Evolutionary conservation across 2,797 vertebrate species (phyloP), one percentile per base, ranked within the genome.

Genomic region (Scarus forsteni): DNA sequence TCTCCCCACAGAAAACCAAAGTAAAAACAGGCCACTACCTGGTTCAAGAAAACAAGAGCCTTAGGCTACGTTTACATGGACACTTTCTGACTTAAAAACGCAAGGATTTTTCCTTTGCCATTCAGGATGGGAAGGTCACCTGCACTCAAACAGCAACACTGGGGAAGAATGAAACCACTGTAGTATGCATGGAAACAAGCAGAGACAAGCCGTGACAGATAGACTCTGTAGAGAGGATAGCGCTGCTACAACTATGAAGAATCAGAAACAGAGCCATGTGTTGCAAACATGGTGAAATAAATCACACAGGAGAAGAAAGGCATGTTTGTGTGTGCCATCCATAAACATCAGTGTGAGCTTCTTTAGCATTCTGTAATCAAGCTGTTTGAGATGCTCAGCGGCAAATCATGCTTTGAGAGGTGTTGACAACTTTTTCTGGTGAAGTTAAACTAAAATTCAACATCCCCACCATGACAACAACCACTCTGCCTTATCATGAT

Each of bases 81-180:
- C n/a, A n/a, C n/a, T n/a, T n/a, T n/a, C n/a, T n/a, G n/a, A n/a
- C n/a, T n/a, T n/a, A n/a, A n/a, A n/a, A n/a, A n/a, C n/a, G n/a
- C n/a, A n/a, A n/a, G n/a, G n/a, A n/a, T n/a, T n/a, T n/a, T n/a
- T n/a, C n/a, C n/a, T n/a, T n/a, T n/a, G n/a, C n/a, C n/a, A n/a
- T n/a, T n/a, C n/a, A n/a, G n/a, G 87, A 86, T 70, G 67, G 80
- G 86, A 93, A 92, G 91, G 91, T 93, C 89, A 91, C 86, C 89
- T n/a, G n/a, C n/a, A n/a, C n/a, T n/a, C n/a, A n/a, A n/a, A n/a
- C n/a, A n/a, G n/a, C n/a, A n/a, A n/a, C n/a, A n/a, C n/a, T n/a
- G n/a, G n/a, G n/a, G n/a, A n/a, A n/a, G n/a, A n/a, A n/a, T n/a
- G n/a, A n/a, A n/a, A n/a, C n/a, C n/a, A n/a, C n/a, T n/a, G n/a